These are phyloP conservation scores for Lepus americanus DNA, from an alignment of 2,113 vertebrate species.

Conservation along the genomic window DNA sequence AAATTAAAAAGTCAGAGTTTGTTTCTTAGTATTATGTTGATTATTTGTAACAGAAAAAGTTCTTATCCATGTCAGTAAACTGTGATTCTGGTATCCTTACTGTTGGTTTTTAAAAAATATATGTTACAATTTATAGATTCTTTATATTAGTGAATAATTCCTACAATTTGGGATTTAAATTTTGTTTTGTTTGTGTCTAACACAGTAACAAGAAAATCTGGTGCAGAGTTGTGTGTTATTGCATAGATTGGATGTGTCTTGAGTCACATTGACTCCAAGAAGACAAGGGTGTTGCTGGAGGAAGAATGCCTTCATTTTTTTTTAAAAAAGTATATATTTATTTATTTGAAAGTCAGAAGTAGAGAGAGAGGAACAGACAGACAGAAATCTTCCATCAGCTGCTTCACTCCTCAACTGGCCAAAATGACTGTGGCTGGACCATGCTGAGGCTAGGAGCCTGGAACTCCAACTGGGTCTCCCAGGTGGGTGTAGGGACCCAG, in stretches of 20 bases:
- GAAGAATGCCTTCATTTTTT: too few species aligned
- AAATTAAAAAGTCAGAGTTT: neutral
- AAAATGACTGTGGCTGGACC: too few species aligned
- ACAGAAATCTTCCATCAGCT: too few species aligned
- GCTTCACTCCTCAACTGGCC: too few species aligned
- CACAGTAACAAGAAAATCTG: neutral
- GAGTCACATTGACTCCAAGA: neutral
- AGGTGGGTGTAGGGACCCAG: too few species aligned
- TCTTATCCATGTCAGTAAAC: neutral
- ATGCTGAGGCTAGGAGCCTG: too few species aligned
- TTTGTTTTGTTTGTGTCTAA: neutral
- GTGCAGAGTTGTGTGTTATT: neutral
- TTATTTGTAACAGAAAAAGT: constrained; percentile 26
- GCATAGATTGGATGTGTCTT: accelerated
- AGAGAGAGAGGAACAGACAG: too few species aligned
- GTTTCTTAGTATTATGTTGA: neutral
- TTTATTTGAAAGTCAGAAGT: too few species aligned
- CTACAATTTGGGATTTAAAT: neutral
- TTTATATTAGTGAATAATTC: neutral
- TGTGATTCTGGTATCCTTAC: neutral
- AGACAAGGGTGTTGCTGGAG: neutral
- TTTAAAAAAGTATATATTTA: too few species aligned
- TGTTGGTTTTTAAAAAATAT: constrained; percentile 1
- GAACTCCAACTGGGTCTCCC: too few species aligned
- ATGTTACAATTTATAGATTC: neutral